Evolutionary conservation across 2,113 vertebrate genomes (phyloP).

Genomic region (Cricetomys ansorgei): DNA sequence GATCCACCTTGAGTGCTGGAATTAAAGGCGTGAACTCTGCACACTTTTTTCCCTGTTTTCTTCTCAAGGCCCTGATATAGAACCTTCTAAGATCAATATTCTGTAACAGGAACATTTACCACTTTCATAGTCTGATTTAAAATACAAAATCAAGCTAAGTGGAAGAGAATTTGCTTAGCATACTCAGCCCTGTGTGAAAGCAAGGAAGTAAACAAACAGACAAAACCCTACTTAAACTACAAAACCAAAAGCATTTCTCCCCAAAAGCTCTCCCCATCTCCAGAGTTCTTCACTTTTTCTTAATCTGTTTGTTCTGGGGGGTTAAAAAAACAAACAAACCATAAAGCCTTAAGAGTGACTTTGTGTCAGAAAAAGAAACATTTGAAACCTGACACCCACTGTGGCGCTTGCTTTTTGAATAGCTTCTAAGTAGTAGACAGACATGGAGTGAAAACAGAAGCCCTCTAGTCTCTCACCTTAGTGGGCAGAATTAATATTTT

Average conservation of each 20-base stretch:
- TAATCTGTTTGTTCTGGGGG: not conserved
- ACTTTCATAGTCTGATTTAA: not conserved
- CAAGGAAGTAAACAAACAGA: not conserved
- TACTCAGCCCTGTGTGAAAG: not conserved
- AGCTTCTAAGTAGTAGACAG: not conserved
- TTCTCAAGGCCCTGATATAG: not conserved
- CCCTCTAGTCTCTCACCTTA: not conserved
- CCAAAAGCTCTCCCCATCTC: not conserved
- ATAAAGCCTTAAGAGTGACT: not conserved
- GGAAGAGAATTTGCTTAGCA: not conserved
- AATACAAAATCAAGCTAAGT: not conserved
- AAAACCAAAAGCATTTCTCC: not conserved
- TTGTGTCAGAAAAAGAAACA: conserved; percentile 41
- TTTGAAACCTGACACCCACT: conserved; percentile 25
- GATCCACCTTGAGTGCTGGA: not conserved
- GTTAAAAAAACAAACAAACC: not conserved
- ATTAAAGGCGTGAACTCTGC: not conserved
- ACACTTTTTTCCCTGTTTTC: not conserved
- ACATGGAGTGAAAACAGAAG: not conserved
- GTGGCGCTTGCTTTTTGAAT: not conserved
- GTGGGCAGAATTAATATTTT: not conserved
- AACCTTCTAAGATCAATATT: not conserved
- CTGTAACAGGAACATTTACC: not conserved
- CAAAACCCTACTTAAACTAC: not conserved
- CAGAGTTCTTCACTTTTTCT: not conserved